Conservation (phyloP, 2,888 invertebrate genomes). For the Nematopogon swammerdamellus region DNA sequence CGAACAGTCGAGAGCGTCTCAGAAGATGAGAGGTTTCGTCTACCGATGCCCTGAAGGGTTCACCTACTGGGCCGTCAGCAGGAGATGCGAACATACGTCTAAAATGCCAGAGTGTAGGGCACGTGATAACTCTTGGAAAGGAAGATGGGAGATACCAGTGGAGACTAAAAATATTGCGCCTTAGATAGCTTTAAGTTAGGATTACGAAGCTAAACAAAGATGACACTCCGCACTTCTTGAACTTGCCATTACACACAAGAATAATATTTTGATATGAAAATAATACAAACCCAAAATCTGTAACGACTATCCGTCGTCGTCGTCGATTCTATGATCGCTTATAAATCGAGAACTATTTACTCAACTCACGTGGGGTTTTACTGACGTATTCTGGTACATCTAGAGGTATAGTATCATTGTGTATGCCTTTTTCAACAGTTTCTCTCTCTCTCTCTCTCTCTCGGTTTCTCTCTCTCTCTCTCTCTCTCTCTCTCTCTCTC, state of each 20-base stretch:
- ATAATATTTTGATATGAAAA: neutral
- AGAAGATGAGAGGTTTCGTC: constrained; percentile 63
- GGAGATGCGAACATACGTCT: constrained; percentile 66
- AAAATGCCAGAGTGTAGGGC: constrained; percentile 60
- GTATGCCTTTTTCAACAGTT: too few relatives aligned
- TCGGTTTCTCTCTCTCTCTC: too few relatives aligned
- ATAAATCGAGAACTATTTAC: too few relatives aligned
- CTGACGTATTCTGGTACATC: too few relatives aligned
- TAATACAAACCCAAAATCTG: constrained; percentile 3
- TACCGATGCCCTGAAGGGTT: constrained; percentile 76
- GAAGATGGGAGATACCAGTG: constrained; percentile 55
- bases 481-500: too few relatives aligned
- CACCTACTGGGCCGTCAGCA: constrained; percentile 74
- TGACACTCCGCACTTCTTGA: neutral
- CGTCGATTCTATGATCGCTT: too few relatives aligned
- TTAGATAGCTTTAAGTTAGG: constrained; percentile 11
- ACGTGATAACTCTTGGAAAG: constrained; percentile 34
- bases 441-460: too few relatives aligned
- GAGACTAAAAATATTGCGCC: constrained; percentile 51
- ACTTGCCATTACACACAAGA: too few relatives aligned
- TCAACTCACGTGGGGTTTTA: too few relatives aligned
- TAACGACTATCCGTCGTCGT: too few relatives aligned
- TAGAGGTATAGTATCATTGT: too few relatives aligned
- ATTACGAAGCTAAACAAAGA: neutral
- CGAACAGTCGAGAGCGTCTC: constrained; percentile 37